Evolutionary conservation across 1,140 invertebrate species (phyloP).

Genomic region (Lerema accius): DNA sequence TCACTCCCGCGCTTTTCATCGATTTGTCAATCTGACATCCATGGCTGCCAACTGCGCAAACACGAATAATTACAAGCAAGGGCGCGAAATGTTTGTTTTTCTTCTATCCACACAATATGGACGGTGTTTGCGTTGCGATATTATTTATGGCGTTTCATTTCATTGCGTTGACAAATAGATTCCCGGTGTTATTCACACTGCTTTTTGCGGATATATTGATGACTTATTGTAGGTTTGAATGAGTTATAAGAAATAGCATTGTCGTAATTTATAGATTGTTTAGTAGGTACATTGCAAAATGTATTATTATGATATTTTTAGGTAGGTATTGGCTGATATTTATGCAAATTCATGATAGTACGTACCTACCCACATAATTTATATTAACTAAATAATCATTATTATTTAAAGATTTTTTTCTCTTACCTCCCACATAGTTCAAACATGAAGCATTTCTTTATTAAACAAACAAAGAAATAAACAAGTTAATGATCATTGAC

Average conservation of each 20-base stretch:
- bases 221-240: slow-evolving; percentile 12
- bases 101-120: slow-evolving; percentile 43
- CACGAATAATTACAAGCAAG: slow-evolving; percentile 45
- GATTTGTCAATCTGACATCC: slow-evolving; percentile 45
- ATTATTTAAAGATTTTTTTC: too few relatives aligned
- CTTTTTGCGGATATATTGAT: slow-evolving; percentile 33
- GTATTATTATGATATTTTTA: too few relatives aligned
- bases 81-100: slow-evolving; percentile 55
- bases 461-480: slow-evolving; percentile 20
- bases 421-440: too few relatives aligned
- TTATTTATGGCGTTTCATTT: slow-evolving; percentile 56
- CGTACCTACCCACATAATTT: too few relatives aligned
- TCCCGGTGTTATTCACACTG: slow-evolving; percentile 47
- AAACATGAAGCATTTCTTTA: slow-evolving; percentile 5
- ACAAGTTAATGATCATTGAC: slow-evolving; percentile 53
- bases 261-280: too few relatives aligned
- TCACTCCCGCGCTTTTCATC: slow-evolving; percentile 30
- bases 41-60: slow-evolving; percentile 53
- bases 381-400: too few relatives aligned
- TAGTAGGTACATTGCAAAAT: too few relatives aligned
- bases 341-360: too few relatives aligned
- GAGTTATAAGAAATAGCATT: too few relatives aligned
- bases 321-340: too few relatives aligned
- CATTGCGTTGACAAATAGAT: slow-evolving; percentile 55
- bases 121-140: slow-evolving; percentile 44